phyloP scores from a whole-genome alignment of 1,140 invertebrate species.

The Ericerus pela region DNA sequence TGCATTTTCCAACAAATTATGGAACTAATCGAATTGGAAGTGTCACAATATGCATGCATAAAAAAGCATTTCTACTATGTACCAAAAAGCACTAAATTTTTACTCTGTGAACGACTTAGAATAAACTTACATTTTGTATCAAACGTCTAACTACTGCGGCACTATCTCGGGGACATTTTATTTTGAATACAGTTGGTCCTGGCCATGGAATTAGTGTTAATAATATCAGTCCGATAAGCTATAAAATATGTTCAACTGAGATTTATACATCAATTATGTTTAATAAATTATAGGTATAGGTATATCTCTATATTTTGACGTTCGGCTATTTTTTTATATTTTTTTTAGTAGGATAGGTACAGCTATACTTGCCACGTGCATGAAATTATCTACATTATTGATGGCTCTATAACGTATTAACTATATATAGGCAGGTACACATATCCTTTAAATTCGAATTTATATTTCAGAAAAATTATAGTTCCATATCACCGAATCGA shows the following conservation, averaged over 20 bases:
- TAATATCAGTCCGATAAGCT: conserved; percentile 62
- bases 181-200: conserved; percentile 66
- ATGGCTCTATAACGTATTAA: not conserved
- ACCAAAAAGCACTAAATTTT: not conserved
- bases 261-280: not conserved
- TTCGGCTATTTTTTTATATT: not conserved
- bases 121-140: conserved; percentile 50
- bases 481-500: too few species aligned
- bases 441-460: too few species aligned
- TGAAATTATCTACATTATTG: not conserved
- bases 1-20: too few species aligned
- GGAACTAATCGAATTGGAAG: too few species aligned
- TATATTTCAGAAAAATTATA: too few species aligned
- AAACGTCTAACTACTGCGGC: conserved; percentile 75
- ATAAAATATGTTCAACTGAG: conserved; percentile 25
- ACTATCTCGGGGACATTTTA: conserved; percentile 73
- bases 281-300: not conserved
- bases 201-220: conserved; percentile 73
- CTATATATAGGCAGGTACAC: too few species aligned
- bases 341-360: not conserved
- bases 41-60: too few species aligned
- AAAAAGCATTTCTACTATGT: too few species aligned
- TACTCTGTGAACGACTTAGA: not conserved
- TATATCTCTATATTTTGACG: not conserved
- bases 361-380: not conserved